A percentile compares a stretch with the other conserved stretches of the same genome.
phyloP scores from a whole-genome alignment of 2,888 invertebrate species.

The Xylophagus ater region DNA sequence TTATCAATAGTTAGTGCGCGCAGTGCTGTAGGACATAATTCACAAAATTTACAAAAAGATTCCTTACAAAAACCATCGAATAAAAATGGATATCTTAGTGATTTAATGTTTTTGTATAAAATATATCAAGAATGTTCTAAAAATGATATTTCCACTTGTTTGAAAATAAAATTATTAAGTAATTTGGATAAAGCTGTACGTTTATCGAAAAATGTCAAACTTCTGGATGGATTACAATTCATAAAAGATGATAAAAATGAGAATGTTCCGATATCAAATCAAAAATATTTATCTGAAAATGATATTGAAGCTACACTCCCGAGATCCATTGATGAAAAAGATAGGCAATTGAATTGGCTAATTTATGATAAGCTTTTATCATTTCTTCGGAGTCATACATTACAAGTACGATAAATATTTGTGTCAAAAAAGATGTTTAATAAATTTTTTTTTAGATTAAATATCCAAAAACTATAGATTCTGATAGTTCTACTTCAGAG shows the following conservation, averaged over 20 bases:
- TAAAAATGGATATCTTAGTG: conserved; percentile 42
- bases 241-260: conserved; percentile 50
- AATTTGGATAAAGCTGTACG: conserved; percentile 63
- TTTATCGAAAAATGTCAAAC: conserved; percentile 47
- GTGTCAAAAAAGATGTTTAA: conserved; percentile 3
- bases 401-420: conserved; percentile 48
- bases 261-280: conserved; percentile 20
- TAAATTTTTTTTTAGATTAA: conserved; percentile 48
- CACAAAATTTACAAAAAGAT: conserved; percentile 13
- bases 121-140: conserved; percentile 71
- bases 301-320: conserved; percentile 63
- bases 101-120: conserved; percentile 62
- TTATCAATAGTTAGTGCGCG: conserved; percentile 14
- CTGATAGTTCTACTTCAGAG: conserved; percentile 45
- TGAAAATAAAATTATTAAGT: conserved; percentile 68
- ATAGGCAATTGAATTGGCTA: conserved; percentile 59
- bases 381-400: conserved; percentile 67
- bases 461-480: conserved; percentile 56
- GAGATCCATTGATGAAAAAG: conserved; percentile 58
- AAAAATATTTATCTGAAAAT: conserved; percentile 40
- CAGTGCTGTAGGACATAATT: conserved; percentile 10
- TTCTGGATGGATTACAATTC: conserved; percentile 66
- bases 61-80: conserved; percentile 16
- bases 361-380: conserved; percentile 61
- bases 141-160: conserved; percentile 56